Conservation (phyloP, 2,888 invertebrate genomes). For the Oxytorus armatus region DNA sequence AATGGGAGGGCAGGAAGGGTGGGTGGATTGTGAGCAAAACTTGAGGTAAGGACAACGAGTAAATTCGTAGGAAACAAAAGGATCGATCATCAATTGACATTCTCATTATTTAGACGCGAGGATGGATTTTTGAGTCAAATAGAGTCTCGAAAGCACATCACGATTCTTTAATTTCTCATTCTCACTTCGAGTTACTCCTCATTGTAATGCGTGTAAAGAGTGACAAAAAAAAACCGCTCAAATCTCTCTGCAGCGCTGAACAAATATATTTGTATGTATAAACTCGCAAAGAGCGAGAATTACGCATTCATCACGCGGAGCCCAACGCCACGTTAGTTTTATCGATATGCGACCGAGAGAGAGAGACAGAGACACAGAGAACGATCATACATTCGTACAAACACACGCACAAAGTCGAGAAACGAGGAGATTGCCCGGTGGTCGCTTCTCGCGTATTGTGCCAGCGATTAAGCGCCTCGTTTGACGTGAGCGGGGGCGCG, state of each 20-base stretch:
- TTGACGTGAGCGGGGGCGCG: conserved; percentile 61
- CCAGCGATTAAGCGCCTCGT: conserved; percentile 79
- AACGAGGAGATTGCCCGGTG: conserved; percentile 68
- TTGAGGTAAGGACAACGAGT: too few relatives aligned
- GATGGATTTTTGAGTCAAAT: neutral
- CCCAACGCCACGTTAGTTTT: conserved; percentile 72
- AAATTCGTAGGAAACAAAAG: too few relatives aligned
- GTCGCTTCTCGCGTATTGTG: conserved; percentile 73
- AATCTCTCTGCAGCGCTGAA: conserved; percentile 34
- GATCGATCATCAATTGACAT: too few relatives aligned
- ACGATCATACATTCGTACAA: conserved; percentile 30
- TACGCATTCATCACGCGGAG: conserved; percentile 77
- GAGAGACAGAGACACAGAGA: conserved; percentile 48
- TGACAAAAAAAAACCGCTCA: conserved; percentile 34
- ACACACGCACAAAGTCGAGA: conserved; percentile 12
- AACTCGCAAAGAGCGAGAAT: conserved; percentile 69
- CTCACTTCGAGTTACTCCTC: conserved; percentile 30
- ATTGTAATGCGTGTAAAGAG: conserved; percentile 51
- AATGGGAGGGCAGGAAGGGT: too few relatives aligned
- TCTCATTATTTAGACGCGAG: too few relatives aligned
- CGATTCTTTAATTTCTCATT: conserved; percentile 51
- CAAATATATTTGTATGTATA: conserved; percentile 26
- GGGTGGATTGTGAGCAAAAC: too few relatives aligned
- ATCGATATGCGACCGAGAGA: conserved; percentile 74
- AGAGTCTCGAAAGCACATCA: conserved; percentile 58